A percentile compares a stretch with the other conserved stretches of the same genome.
Conservation (phyloP, 2,797 vertebrate species). For the Chelon labrosus region DNA sequence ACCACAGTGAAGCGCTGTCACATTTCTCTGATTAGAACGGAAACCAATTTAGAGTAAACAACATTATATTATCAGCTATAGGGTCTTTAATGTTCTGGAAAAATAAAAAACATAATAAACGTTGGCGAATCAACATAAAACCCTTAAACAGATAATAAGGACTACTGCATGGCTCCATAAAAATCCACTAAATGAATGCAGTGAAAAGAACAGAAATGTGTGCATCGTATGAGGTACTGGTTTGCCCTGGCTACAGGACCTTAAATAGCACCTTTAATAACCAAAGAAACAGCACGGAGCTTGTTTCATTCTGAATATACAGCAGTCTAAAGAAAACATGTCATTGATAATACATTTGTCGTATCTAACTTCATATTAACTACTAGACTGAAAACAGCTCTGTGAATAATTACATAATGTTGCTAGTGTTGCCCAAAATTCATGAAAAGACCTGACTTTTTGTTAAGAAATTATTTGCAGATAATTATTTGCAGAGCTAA, state of each 20-base stretch:
- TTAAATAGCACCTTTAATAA: conserved; percentile 36
- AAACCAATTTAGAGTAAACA: not conserved
- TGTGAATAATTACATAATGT: conserved; percentile 3
- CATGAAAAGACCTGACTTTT: not conserved
- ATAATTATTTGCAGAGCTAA: not conserved
- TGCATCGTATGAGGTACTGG: conserved; percentile 33
- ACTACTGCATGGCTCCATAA: not conserved
- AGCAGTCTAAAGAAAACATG: not conserved
- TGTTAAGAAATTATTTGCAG: not conserved
- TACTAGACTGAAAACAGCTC: conserved; percentile 6
- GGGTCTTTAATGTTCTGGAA: not conserved
- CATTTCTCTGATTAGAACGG: conserved; percentile 10
- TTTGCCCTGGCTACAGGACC: conserved; percentile 18
- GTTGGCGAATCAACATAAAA: conserved; percentile 13
- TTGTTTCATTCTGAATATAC: conserved; percentile 14
- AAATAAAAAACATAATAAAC: not conserved
- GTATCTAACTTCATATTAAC: not conserved
- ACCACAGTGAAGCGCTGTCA: not conserved
- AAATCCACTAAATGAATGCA: conserved; percentile 1
- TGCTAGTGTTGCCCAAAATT: not conserved
- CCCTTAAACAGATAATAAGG: conserved; percentile 1
- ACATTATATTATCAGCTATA: not conserved
- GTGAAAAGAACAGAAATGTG: not conserved
- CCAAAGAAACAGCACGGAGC: not conserved
- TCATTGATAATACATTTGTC: no score